Evolutionary conservation across 2,888 invertebrate genomes (phyloP).

Genomic region (Elmis aenea): DNA sequence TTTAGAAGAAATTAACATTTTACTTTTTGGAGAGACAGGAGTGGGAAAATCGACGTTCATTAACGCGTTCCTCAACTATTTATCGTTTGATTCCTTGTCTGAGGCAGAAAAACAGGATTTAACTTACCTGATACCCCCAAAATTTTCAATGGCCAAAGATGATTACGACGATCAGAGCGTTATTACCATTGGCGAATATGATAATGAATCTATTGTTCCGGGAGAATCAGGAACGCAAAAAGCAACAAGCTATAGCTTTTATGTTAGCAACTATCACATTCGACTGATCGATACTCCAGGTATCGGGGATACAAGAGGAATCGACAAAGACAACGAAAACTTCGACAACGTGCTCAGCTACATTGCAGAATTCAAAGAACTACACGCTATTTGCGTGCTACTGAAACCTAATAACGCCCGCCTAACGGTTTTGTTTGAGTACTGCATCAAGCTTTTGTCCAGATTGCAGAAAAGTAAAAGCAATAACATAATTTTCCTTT

Average conservation of each 20-base stretch:
- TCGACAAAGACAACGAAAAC: too few relatives aligned
- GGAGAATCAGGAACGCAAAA: slow-evolving; percentile 3
- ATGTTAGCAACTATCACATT: slow-evolving; percentile 17
- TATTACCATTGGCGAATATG: slow-evolving; percentile 17
- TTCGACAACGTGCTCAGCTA: too few relatives aligned
- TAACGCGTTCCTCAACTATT: slow-evolving; percentile 34
- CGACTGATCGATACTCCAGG: too few relatives aligned
- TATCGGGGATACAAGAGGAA: too few relatives aligned
- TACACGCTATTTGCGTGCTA: slow-evolving; percentile 34
- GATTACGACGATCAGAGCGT: slow-evolving; percentile 16
- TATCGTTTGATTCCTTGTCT: slow-evolving; percentile 25
- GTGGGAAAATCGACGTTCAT: slow-evolving; percentile 39
- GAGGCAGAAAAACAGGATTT: slow-evolving; percentile 25
- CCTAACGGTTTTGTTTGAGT: too few relatives aligned
- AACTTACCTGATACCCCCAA: slow-evolving; percentile 30
- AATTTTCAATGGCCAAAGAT: slow-evolving; percentile 26
- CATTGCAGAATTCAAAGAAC: too few relatives aligned
- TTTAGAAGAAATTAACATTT: slow-evolving; percentile 34
- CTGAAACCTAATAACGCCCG: slow-evolving; percentile 30
- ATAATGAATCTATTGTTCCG: slow-evolving; percentile 12
- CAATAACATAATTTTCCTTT: slow-evolving; percentile 33
- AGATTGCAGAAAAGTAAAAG: too few relatives aligned
- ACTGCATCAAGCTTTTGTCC: too few relatives aligned
- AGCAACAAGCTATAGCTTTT: slow-evolving; percentile 1
- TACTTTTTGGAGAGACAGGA: too few relatives aligned